Percentiles rank a stretch among this genome's conserved stretches.
phyloP scores from a whole-genome alignment of 2,888 invertebrate species.

The Nysson spinosus region DNA sequence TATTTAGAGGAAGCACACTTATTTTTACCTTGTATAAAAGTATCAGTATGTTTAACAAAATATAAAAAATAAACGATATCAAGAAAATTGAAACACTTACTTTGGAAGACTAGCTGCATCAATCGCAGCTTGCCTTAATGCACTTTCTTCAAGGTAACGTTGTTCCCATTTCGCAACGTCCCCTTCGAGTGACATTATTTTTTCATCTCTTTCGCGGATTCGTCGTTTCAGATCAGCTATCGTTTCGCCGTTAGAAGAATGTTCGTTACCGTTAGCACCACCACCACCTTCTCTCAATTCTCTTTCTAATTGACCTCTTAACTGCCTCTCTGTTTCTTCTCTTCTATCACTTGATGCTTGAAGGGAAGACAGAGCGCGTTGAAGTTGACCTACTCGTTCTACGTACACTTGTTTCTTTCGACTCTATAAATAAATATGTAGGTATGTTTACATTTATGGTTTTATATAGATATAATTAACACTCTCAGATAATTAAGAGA shows the following conservation, averaged over 20 bases:
- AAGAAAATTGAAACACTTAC: constrained; percentile 49
- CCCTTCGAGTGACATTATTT: constrained; percentile 86
- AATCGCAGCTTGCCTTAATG: constrained; percentile 87
- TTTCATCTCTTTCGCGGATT: constrained; percentile 84
- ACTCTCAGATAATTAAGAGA: neutral
- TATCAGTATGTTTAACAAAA: neutral
- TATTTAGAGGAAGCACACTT: too few species aligned
- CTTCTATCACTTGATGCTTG: constrained; percentile 91
- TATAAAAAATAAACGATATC: neutral
- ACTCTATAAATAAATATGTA: constrained; percentile 78
- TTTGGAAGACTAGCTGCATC: constrained; percentile 83
- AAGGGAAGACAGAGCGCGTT: constrained; percentile 88
- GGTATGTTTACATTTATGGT: neutral
- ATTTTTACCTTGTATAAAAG: neutral
- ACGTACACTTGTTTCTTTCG: constrained; percentile 91
- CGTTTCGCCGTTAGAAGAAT: constrained; percentile 79
- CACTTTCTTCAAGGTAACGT: constrained; percentile 89
- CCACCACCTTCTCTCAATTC: constrained; percentile 83
- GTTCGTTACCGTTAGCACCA: constrained; percentile 72
- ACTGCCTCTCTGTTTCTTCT: constrained; percentile 90
- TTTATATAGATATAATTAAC: neutral
- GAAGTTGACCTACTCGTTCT: constrained; percentile 90
- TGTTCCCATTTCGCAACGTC: constrained; percentile 93
- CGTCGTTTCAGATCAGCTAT: constrained; percentile 82
- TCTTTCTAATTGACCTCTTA: constrained; percentile 90